Conservation (phyloP, 2,797 vertebrate species). For the Vultur gryphus region DNA sequence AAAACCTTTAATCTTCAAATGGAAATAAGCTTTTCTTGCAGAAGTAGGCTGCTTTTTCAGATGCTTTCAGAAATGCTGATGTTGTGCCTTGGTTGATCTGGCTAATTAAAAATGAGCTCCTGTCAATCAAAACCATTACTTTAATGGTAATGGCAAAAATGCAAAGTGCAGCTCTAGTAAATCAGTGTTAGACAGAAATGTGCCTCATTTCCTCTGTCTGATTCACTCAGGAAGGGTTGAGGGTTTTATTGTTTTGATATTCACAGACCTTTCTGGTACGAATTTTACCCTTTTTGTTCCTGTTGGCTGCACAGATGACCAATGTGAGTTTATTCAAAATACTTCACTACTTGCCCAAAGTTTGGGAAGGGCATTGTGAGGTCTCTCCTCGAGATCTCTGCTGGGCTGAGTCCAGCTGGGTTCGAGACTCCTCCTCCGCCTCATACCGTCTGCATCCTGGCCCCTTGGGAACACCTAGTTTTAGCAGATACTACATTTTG, state of each 20-base stretch:
- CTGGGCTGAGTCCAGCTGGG: neutral
- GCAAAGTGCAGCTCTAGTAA: neutral
- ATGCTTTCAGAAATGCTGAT: constrained; percentile 52
- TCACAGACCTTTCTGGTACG: neutral
- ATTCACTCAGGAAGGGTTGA: neutral
- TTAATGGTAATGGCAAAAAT: constrained; percentile 17
- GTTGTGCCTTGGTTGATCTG: constrained; percentile 47
- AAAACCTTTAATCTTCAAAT: constrained; percentile 50
- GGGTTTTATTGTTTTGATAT: neutral
- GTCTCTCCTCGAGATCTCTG: rapidly evolving
- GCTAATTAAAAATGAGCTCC: constrained; percentile 53
- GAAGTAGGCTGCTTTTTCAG: constrained; percentile 48
- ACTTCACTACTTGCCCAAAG: neutral
- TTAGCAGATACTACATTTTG: neutral
- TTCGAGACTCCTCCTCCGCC: neutral
- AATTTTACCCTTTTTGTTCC: neutral
- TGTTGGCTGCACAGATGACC: neutral
- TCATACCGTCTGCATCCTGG: rapidly evolving
- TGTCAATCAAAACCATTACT: constrained; percentile 42
- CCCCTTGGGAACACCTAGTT: neutral
- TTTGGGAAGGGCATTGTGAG: neutral
- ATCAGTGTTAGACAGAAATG: neutral
- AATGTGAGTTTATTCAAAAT: neutral
- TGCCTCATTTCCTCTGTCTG: neutral
- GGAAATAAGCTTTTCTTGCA: constrained; percentile 50